Percentiles rank a stretch among this genome's conserved stretches.
Conservation (phyloP, 2,888 invertebrate genomes). For the Ophion ventricosus region DNA sequence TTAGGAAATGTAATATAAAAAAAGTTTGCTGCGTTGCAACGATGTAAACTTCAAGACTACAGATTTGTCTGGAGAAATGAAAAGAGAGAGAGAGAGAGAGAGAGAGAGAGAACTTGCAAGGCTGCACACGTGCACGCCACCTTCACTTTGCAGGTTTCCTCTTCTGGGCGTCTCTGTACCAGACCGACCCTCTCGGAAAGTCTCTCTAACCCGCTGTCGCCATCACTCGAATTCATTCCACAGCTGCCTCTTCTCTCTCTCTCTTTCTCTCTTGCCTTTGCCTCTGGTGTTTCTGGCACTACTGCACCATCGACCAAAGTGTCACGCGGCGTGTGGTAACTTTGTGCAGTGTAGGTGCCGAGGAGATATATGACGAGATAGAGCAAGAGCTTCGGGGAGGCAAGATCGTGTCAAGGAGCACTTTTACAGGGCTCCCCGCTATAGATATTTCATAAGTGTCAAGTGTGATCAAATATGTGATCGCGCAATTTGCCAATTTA, state of each 20-base stretch:
- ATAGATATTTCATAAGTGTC: background rate
- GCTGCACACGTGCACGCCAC: constrained; percentile 61
- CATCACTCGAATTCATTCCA: constrained; percentile 19
- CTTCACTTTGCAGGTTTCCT: constrained; percentile 59
- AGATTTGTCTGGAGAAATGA: background rate
- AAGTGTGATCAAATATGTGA: too few relatives aligned
- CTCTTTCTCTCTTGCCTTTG: background rate
- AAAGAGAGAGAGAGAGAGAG: constrained; percentile 21
- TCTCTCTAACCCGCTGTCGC: constrained; percentile 1
- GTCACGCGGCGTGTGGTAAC: constrained; percentile 55
- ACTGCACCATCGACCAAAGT: constrained; percentile 48
- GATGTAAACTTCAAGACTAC: background rate
- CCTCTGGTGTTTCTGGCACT: constrained; percentile 21
- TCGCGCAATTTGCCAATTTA: too few relatives aligned
- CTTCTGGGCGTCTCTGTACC: constrained; percentile 41
- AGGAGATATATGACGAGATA: background rate
- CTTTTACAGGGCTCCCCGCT: constrained; percentile 54
- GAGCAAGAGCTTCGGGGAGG: constrained; percentile 65
- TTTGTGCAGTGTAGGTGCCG: constrained; percentile 55
- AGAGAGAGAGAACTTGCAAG: constrained; percentile 45
- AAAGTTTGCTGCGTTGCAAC: too few relatives aligned
- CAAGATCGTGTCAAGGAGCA: constrained; percentile 70
- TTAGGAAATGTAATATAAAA: too few relatives aligned
- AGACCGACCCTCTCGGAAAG: constrained; percentile 51
- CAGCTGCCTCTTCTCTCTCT: constrained; percentile 42